phyloP scores from a whole-genome alignment of 2,113 vertebrate genomes.

The Charadrius vociferus region DNA sequence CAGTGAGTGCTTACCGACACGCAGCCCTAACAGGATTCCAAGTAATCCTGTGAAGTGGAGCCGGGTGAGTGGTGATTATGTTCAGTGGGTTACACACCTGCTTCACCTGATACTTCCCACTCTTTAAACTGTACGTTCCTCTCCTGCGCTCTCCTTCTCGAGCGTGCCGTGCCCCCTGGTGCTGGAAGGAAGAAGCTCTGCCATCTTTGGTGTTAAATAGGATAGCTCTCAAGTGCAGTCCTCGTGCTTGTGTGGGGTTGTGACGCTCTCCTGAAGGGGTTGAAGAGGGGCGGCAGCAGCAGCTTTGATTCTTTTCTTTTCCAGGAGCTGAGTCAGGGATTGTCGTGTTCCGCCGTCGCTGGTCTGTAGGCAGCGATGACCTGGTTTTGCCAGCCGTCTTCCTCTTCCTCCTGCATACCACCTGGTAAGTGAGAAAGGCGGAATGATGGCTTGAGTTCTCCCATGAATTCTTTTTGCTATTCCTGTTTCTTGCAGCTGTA shows the following conservation, averaged over 20 bases:
- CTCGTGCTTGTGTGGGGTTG: not conserved
- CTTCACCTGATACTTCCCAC: not conserved
- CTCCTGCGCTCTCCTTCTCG: not conserved
- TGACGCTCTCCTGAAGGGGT: not conserved
- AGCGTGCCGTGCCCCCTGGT: not conserved
- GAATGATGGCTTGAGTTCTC: not conserved
- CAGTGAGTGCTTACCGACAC: not conserved
- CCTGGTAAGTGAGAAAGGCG: conserved; percentile 83
- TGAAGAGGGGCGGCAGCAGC: not conserved
- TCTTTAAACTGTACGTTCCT: not conserved
- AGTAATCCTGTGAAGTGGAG: conserved; percentile 19
- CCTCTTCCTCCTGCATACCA: conserved; percentile 95
- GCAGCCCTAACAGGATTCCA: conserved; percentile 19
- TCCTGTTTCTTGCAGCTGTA: not conserved
- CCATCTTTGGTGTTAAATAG: not conserved
- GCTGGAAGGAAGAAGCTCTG: not conserved
- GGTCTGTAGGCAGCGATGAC: conserved; percentile 99
- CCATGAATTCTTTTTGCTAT: not conserved
- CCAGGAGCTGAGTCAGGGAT: conserved; percentile 86
- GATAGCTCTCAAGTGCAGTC: not conserved
- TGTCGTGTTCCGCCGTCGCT: conserved; percentile 98
- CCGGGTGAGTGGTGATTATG: not conserved
- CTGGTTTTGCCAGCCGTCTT: conserved; percentile 97
- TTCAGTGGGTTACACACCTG: not conserved
- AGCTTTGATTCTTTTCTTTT: not conserved